phyloP scores from a whole-genome alignment of 2,888 invertebrate genomes.

The Lysandra bellargus region DNA sequence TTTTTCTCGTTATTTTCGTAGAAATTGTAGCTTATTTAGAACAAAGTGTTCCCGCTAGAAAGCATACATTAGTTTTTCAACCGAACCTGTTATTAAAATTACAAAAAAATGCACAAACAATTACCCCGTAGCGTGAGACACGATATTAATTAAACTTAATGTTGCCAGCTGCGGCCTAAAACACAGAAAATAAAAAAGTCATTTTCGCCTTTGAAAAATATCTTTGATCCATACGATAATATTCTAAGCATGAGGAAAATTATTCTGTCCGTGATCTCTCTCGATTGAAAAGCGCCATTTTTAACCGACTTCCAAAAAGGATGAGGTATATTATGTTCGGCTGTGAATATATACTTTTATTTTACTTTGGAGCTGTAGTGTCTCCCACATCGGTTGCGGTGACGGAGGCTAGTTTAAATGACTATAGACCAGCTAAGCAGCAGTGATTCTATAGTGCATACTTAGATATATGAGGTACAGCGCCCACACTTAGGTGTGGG shows the following conservation, averaged over 20 bases:
- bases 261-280: not conserved
- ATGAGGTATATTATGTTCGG: not conserved
- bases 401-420: no score
- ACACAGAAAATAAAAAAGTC: not conserved
- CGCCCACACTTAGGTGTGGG: no score
- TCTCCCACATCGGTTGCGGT: no score
- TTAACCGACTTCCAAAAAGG: no score
- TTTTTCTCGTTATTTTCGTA: not conserved
- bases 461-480: no score
- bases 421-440: no score
- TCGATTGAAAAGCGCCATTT: not conserved
- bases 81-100: conserved; percentile 13
- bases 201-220: not conserved
- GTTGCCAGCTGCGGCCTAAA: not conserved
- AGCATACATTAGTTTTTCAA: not conserved
- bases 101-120: conserved; percentile 24
- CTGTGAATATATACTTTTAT: not conserved
- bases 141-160: conserved; percentile 23
- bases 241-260: not conserved
- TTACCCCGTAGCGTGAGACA: conserved; percentile 21
- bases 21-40: not conserved
- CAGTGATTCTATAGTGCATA: no score
- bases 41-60: not conserved
- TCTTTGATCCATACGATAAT: not conserved
- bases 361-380: no score